Base-by-base conservation (phyloP, 1,140 invertebrate genomes). In the Habropoda laboriosa region DNA sequence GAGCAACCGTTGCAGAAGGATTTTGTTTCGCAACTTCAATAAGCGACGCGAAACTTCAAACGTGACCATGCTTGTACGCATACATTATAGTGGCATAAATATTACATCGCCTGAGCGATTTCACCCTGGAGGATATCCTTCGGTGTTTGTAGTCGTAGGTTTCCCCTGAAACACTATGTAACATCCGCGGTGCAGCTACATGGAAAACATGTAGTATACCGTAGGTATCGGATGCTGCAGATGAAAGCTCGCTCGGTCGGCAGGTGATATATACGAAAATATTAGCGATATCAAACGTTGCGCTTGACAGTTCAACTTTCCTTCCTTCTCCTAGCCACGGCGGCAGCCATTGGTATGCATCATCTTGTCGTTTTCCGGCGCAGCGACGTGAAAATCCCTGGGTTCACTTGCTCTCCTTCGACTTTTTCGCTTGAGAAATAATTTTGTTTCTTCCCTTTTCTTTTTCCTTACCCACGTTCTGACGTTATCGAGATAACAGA, bases 91-190 rank as follows among this genome's bases (percentile, higher is more conserved):
- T 18, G 51, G 30, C 61, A 27, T 76, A 55, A 61, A 68, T 76
- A 47, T 67, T 27, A 8, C 7, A 76, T 67, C 30, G 61, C 38
- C n/a, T 67, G 61, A 76, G 2, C 61, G 63, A 76, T 70, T 77
- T 77, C 32, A 70, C 53, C 51, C 53, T 8, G 12, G 63, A 63
- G 71, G 42, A 73, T 73, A 73, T 73, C 58, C 42, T 63, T 40
- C 57, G 57, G 49, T 35, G 57, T 61, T 61, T 63, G 71, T 63
- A 63, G 40, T 51, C 32, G 71, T 38, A 51, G 57, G 13, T 73
- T 61, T 63, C 51, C 71, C 51, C 45, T 32, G 58, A 61, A 73
- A 61, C 55, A 61, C 57, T 63, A 40, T 63, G 32, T 60, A 72
- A 32, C 70, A 72, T 60, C 58, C 53, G 40, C 55, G 40, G 71